phyloP scores from a whole-genome alignment of 2,888 invertebrate genomes.

The Fragum whitleyi region DNA sequence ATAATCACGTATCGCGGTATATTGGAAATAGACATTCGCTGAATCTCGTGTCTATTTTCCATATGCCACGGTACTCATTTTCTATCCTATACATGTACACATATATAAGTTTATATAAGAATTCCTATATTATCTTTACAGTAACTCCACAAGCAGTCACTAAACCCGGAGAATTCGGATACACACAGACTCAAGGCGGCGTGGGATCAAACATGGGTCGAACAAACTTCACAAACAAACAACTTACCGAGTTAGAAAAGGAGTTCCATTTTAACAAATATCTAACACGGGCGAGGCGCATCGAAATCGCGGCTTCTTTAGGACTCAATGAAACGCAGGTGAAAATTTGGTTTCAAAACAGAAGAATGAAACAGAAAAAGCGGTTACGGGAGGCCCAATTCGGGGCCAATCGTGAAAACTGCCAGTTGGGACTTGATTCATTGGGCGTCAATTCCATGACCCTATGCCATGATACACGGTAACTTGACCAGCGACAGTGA shows the following conservation, averaged over 20 bases:
- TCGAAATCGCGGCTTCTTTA: slow-evolving; percentile 98
- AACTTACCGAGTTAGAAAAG: slow-evolving; percentile 99
- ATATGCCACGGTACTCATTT: too few relatives aligned
- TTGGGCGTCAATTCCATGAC: slow-evolving; percentile 74
- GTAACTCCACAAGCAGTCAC: slow-evolving; percentile 54
- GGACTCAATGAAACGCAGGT: slow-evolving; percentile 97
- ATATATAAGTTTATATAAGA: too few relatives aligned
- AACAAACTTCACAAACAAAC: slow-evolving; percentile 99
- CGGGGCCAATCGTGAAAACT: slow-evolving; percentile 71
- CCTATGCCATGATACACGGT: slow-evolving; percentile 75
- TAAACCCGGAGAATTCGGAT: slow-evolving; percentile 71
- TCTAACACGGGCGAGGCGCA: slow-evolving; percentile 97
- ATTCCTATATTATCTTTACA: too few relatives aligned
- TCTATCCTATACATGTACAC: too few relatives aligned
- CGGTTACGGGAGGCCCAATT: slow-evolving; percentile 83
- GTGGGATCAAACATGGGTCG: slow-evolving; percentile 88
- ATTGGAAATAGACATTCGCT: too few relatives aligned
- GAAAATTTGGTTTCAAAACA: slow-evolving; percentile 86
- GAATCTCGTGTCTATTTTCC: too few relatives aligned
- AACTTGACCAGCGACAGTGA: slow-evolving; percentile 23
- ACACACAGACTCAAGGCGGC: slow-evolving; percentile 63
- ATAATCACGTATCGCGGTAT: too few relatives aligned
- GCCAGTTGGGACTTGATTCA: slow-evolving; percentile 73
- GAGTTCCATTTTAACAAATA: slow-evolving; percentile 99
- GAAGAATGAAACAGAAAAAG: slow-evolving; percentile 85